Evolutionary conservation across 2,797 vertebrate genomes (phyloP).

Genomic region (Mormyrops attenuatus): DNA sequence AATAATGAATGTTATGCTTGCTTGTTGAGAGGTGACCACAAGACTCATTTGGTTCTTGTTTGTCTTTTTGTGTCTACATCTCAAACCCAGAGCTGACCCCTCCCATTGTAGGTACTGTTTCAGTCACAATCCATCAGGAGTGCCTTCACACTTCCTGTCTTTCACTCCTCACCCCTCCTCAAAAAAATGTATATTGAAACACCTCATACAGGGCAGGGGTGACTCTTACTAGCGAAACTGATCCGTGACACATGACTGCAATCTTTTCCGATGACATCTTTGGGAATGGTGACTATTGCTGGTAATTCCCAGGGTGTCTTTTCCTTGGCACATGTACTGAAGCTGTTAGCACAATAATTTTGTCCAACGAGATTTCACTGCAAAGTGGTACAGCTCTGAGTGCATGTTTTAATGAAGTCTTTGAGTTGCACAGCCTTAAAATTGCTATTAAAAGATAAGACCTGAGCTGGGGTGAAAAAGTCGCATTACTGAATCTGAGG

Average conservation of each 20-base stretch:
- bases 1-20: not conserved
- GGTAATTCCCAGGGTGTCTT: not conserved
- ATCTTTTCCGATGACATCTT: not conserved
- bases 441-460: not conserved
- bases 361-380: not conserved
- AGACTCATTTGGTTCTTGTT: slow-evolving; percentile 7
- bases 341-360: not conserved
- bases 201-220: not conserved
- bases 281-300: not conserved
- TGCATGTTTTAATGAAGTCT: not conserved
- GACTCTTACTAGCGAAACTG: not conserved
- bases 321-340: not conserved
- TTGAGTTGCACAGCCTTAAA: not conserved
- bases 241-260: not conserved
- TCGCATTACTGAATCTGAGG: not conserved
- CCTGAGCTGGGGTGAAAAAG: not conserved
- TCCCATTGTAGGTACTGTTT: slow-evolving; percentile 78
- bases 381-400: not conserved
- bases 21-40: not conserved
- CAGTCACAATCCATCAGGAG: not conserved
- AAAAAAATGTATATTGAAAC: not conserved
- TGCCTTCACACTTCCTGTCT: slow-evolving; percentile 6
- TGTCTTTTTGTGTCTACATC: slow-evolving; percentile 13
- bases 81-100: slow-evolving; percentile 67
- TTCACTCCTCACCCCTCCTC: not conserved